Evolutionary conservation across 2,113 vertebrate genomes (phyloP), one percentile per base, ranked within the genome.

Genomic region (Scomber colias): DNA sequence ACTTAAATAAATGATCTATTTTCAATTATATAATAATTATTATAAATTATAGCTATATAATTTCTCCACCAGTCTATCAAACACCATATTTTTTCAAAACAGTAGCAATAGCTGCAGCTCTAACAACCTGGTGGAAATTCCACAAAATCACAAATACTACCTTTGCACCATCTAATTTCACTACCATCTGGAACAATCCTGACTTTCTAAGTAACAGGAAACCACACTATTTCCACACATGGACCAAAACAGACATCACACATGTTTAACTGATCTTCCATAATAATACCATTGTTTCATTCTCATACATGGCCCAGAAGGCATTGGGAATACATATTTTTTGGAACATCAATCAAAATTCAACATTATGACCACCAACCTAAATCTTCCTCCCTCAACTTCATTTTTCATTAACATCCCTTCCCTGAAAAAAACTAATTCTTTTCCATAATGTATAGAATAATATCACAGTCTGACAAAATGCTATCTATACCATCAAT

Each of bases 81-180:
- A 66, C 11, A 3, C 12, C n/a, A 46, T 46, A 19, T 19, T 6
- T 48, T 48, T n/a, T 51, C n/a, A 8, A 6, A 35, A 35, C 35
- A 35, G 30, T 17, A 27, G 59, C 35, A 57, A 46, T n/a, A 46
- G 40, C 35, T 17, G 46, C 11, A 19, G 15, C 15, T 31, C 15
- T 15, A n/a, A 56, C 21, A 51, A 17, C 30, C 24, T 4, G 6
- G 3, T 30, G 48, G 65, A 61, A 50, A 66, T 57, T 21, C 46
- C 24, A 44, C 6, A 63, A 44, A 74, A 71, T 55, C 35, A 35
- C 35, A 35, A 35, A 8, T 5, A 35, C 35, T 17, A 44, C n/a
- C 13, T 55, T 21, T 14, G 27, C 11, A 35, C 27, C 49, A 63
- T 74, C 71, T 55, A 30, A 74, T 45, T 30, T 51, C 16, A 57